Evolutionary conservation across 2,888 invertebrate genomes (phyloP).

Genomic region (Microplitis manilae): DNA sequence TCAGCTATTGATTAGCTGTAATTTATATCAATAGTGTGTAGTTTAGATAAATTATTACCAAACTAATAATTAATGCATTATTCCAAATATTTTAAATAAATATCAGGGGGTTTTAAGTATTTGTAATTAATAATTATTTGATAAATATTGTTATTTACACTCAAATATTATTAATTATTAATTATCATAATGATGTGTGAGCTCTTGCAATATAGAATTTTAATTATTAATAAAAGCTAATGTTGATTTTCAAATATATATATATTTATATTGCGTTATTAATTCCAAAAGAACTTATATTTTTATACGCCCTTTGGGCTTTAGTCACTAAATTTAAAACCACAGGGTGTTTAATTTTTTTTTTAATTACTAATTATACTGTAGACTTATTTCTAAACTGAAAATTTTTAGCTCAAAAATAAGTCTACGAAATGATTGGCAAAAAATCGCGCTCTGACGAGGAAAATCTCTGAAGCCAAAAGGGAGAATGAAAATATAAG

Average conservation of each 20-base stretch:
- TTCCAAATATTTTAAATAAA: not conserved
- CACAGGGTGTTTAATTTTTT: too few relatives aligned
- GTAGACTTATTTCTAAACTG: too few relatives aligned
- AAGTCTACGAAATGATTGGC: too few relatives aligned
- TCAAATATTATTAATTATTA: not conserved
- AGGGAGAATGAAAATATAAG: too few relatives aligned
- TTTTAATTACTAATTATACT: too few relatives aligned
- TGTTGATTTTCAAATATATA: constrained; percentile 7
- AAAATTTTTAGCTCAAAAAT: too few relatives aligned
- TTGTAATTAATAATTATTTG: constrained; percentile 4
- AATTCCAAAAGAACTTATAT: too few relatives aligned
- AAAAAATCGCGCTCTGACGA: too few relatives aligned
- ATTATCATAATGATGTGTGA: not conserved
- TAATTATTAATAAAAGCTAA: not conserved
- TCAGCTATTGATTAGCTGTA: constrained; percentile 50
- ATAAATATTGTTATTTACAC: constrained; percentile 12
- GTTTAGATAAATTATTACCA: constrained; percentile 3
- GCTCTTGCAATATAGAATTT: constrained; percentile 1
- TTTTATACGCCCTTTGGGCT: too few relatives aligned
- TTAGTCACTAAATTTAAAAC: too few relatives aligned
- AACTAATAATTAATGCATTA: constrained; percentile 13
- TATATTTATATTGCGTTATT: too few relatives aligned
- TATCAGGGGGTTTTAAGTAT: not conserved
- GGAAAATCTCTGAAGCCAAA: too few relatives aligned
- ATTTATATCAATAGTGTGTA: constrained; percentile 50